Conservation (phyloP, 2,888 invertebrate genomes). For the Aromia moschata region DNA sequence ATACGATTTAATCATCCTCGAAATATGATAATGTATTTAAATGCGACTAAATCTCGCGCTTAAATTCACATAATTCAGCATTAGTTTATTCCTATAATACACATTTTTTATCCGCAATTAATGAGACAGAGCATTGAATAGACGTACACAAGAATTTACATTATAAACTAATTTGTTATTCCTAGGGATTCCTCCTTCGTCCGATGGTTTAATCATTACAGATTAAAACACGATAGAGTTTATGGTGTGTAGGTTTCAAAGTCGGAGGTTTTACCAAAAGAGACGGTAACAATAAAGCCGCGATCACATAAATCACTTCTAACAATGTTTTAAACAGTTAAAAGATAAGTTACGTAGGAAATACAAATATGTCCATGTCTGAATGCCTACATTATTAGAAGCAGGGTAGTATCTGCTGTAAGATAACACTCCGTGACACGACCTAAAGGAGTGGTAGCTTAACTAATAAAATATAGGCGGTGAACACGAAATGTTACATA, state of each 20-base stretch:
- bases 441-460: no score
- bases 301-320: not conserved
- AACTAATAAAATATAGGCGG: no score
- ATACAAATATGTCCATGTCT: not conserved
- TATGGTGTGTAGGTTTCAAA: conserved; percentile 10
- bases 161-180: conserved; percentile 17
- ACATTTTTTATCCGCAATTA: conserved; percentile 20
- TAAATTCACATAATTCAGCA: conserved; percentile 48
- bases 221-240: conserved; percentile 11
- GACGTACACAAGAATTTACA: conserved; percentile 5
- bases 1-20: conserved; percentile 55
- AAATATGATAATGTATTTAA: conserved; percentile 57
- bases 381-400: not conserved
- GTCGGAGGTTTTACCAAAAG: conserved; percentile 2
- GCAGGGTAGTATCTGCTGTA: no score
- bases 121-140: conserved; percentile 12
- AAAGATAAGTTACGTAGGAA: not conserved
- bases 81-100: conserved; percentile 17
- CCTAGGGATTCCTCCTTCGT: not conserved
- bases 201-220: conserved; percentile 15
- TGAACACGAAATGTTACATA: no score
- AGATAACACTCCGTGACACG: no score
- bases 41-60: conserved; percentile 52
- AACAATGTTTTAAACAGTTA: conserved; percentile 2
- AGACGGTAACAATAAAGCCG: not conserved